Percentiles rank a stretch among this genome's conserved stretches.
Conservation (phyloP, 2,797 vertebrate genomes). For the Furcifer pardalis region DNA sequence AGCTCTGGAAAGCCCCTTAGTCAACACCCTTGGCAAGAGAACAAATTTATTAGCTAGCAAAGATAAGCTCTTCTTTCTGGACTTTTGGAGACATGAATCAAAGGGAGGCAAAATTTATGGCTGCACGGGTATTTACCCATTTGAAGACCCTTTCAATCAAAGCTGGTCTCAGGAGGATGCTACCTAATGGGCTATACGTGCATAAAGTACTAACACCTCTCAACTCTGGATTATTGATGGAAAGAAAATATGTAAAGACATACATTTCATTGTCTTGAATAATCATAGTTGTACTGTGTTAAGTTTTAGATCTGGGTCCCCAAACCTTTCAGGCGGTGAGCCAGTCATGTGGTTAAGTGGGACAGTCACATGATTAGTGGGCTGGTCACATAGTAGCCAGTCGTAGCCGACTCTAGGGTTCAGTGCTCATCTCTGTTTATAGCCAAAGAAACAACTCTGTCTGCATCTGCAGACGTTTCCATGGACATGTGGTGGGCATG, state of each 20-base stretch:
- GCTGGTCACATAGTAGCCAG: too few species aligned
- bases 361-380: too few species aligned
- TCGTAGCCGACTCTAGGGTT: neutral
- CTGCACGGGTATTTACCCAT: conserved; percentile 32
- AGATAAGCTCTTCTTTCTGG: conserved; percentile 39
- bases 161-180: neutral
- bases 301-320: neutral
- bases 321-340: too few species aligned
- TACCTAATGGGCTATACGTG: too few species aligned
- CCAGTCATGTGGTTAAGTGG: too few species aligned
- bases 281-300: neutral
- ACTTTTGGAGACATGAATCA: conserved; percentile 35
- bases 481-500: too few species aligned
- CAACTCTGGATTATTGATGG: too few species aligned
- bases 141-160: neutral
- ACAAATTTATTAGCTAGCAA: conserved; percentile 35
- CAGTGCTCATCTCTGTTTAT: too few species aligned
- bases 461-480: too few species aligned
- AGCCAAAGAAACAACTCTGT: too few species aligned
- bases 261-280: too few species aligned
- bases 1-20: conserved; percentile 50
- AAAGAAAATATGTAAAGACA: neutral
- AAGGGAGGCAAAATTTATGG: conserved; percentile 40
- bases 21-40: conserved; percentile 31
- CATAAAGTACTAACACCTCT: neutral